These are phyloP conservation scores for Caenorhabditis plicata DNA, from an alignment of 2,888 invertebrate species.

Conservation along the genomic window DNA sequence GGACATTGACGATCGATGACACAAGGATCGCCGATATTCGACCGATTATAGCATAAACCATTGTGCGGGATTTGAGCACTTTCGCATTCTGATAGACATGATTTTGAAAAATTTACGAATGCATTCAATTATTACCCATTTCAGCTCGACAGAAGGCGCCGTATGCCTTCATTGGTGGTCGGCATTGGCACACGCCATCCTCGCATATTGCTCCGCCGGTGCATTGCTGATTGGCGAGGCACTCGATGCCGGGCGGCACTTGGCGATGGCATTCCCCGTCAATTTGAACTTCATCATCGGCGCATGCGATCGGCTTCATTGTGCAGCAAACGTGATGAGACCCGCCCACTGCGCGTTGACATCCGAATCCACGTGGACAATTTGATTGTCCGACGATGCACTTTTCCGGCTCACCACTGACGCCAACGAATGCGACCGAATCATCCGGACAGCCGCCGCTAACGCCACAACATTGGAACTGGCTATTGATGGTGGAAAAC, in stretches of 20 bases:
- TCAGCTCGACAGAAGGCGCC: slow-evolving; percentile 44
- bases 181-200: slow-evolving; percentile 39
- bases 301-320: slow-evolving; percentile 25
- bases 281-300: slow-evolving; percentile 38
- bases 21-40: slow-evolving; percentile 35
- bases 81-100: slow-evolving; percentile 26
- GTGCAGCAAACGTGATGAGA: slow-evolving; percentile 41
- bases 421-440: slow-evolving; percentile 44
- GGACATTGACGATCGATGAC: slow-evolving; percentile 35
- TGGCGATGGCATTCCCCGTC: slow-evolving; percentile 39
- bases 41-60: slow-evolving; percentile 37
- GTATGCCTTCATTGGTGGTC: slow-evolving; percentile 32
- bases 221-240: slow-evolving; percentile 43
- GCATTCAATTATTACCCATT: slow-evolving; percentile 16
- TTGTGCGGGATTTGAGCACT: slow-evolving; percentile 32
- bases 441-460: slow-evolving; percentile 40
- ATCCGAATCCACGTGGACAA: slow-evolving; percentile 47
- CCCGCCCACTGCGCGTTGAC: slow-evolving; percentile 31
- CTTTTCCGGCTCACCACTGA: slow-evolving; percentile 45
- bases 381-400: slow-evolving; percentile 46
- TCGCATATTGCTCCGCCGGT: slow-evolving; percentile 45
- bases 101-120: not conserved
- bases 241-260: slow-evolving; percentile 35
- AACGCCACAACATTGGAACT: slow-evolving; percentile 55
- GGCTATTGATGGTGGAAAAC: slow-evolving; percentile 41